A percentile compares a stretch with the other conserved stretches of the same genome.
Evolutionary conservation across 2,113 vertebrate species (phyloP).

Genomic region (Alaudala cheleensis): DNA sequence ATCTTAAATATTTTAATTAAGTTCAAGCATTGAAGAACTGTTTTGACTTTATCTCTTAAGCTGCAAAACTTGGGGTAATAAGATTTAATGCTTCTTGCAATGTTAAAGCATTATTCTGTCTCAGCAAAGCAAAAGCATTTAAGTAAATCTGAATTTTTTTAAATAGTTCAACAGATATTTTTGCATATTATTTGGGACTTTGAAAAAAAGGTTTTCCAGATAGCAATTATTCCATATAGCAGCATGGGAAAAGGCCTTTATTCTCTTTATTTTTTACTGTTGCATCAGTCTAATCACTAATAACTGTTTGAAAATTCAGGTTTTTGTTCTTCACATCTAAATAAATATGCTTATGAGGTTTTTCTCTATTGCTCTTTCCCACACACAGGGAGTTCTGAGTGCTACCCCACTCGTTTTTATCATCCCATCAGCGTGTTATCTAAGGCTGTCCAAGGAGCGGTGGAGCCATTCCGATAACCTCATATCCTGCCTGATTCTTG

Average conservation of each 20-base stretch:
- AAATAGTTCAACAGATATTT: not conserved
- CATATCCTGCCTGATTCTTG: constrained; percentile 78
- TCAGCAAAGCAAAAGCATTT: not conserved
- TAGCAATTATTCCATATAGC: not conserved
- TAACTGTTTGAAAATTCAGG: not conserved
- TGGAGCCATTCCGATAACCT: constrained; percentile 85
- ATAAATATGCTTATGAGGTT: not conserved
- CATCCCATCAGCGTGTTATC: constrained; percentile 89
- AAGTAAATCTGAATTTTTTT: not conserved
- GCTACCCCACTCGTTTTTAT: constrained; percentile 94
- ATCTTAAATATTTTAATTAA: not conserved
- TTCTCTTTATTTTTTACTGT: not conserved
- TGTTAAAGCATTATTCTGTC: not conserved
- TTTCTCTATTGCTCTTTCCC: constrained; percentile 41
- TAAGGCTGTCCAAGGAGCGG: constrained; percentile 83
- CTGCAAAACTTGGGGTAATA: not conserved
- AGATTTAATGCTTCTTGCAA: not conserved
- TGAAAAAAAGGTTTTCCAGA: not conserved
- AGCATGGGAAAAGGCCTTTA: not conserved
- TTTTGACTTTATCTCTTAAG: not conserved
- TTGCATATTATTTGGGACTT: not conserved
- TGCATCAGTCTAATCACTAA: not conserved
- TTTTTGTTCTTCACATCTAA: not conserved
- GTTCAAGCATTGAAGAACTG: not conserved
- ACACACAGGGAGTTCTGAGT: constrained; percentile 85